Conservation (phyloP, 92 coral and sea anemone genomes). For the Umimayanthus chanpuru region DNA sequence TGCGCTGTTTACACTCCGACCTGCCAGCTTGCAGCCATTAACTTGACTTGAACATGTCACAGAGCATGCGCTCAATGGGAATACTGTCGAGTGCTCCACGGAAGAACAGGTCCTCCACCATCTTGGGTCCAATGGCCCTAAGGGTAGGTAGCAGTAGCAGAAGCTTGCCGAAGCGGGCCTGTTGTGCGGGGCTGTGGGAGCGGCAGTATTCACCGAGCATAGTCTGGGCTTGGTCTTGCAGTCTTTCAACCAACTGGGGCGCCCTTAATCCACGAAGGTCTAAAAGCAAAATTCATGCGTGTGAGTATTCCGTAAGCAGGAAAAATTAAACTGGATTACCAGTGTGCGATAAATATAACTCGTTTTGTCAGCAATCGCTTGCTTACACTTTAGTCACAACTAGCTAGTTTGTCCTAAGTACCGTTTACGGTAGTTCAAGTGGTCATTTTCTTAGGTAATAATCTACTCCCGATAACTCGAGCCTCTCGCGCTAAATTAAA, state of each 20-base stretch:
- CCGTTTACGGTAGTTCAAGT: no score
- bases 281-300: slow-evolving; percentile 8
- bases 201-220: slow-evolving; percentile 98
- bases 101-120: slow-evolving; percentile 95
- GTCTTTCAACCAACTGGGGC: slow-evolving; percentile 90
- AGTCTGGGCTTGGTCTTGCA: slow-evolving; percentile 97
- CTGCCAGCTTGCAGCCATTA: background rate
- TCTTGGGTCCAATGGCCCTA: slow-evolving; percentile 91
- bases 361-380: no score
- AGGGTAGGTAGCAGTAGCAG: slow-evolving; percentile 89
- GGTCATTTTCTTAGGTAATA: no score
- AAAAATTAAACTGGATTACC: no score
- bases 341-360: no score
- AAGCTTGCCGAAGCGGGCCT: slow-evolving; percentile 95
- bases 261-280: slow-evolving; percentile 98
- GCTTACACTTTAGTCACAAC: no score
- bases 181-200: slow-evolving; percentile 77
- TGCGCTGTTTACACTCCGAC: background rate
- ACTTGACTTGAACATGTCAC: slow-evolving; percentile 96
- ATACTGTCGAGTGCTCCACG: slow-evolving; percentile 90
- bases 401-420: no score
- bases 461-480: no score
- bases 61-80: slow-evolving; percentile 96
- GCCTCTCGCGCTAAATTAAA: no score
- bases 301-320: no score